A percentile compares a stretch with the other conserved stretches of the same genome.
Conservation (phyloP, 2,113 vertebrate species). For the Ailuropoda melanoleuca region DNA sequence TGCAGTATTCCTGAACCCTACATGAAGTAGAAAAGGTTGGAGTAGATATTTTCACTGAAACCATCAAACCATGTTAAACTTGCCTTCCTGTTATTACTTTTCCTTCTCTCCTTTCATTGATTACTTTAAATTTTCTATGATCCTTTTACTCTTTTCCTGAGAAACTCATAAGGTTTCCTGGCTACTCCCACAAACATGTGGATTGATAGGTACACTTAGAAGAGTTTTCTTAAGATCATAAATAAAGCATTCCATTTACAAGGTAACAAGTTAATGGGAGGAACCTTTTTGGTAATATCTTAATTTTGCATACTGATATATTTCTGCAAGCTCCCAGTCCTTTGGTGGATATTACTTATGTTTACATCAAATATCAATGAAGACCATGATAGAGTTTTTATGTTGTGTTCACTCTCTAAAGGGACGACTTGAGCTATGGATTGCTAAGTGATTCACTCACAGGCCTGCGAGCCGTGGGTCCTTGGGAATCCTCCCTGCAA, state of each 20-base stretch:
- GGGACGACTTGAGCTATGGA: not conserved
- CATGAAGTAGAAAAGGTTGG: not conserved
- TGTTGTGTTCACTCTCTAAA: not conserved
- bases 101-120: not conserved
- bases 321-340: not conserved
- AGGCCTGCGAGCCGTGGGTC: not conserved
- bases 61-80: not conserved
- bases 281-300: not conserved
- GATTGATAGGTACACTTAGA: not conserved
- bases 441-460: not conserved
- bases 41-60: not conserved
- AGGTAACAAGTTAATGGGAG: not conserved
- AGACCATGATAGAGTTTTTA: not conserved
- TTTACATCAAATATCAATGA: not conserved
- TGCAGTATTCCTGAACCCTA: not conserved
- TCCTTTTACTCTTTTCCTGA: slow-evolving; percentile 1
- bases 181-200: not conserved
- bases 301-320: not conserved
- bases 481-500: not conserved
- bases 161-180: not conserved
- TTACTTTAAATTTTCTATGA: not conserved
- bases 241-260: not conserved
- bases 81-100: not conserved
- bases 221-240: not conserved
- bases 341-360: not conserved